phyloP scores from a whole-genome alignment of 2,113 vertebrate species.

The Climacteris rufus region DNA sequence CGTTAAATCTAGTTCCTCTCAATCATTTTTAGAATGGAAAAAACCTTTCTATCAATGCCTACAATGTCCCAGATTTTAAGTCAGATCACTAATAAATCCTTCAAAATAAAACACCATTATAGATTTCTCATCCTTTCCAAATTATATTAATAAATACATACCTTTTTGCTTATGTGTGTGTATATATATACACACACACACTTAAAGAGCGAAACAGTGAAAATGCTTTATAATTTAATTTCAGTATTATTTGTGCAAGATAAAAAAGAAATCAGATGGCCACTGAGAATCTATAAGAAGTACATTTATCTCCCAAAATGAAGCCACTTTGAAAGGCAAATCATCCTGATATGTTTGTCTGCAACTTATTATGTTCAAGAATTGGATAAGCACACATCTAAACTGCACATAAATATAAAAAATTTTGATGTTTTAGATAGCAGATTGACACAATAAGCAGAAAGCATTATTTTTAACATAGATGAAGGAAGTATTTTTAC shows the following conservation, averaged over 20 bases:
- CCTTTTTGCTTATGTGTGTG: not conserved
- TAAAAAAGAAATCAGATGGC: not conserved
- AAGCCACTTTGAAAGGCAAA: not conserved
- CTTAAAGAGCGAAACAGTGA: fast-evolving
- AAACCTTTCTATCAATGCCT: not conserved
- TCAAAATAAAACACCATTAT: not conserved
- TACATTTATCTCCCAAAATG: not conserved
- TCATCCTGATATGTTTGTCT: not conserved
- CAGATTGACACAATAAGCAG: not conserved
- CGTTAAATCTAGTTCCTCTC: not conserved
- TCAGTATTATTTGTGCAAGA: not conserved
- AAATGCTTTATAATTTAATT: not conserved
- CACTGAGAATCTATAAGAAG: not conserved
- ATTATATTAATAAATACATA: not conserved
- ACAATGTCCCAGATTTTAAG: not conserved
- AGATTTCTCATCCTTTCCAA: not conserved
- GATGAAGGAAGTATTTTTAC: not conserved
- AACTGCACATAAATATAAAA: not conserved
- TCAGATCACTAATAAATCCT: not conserved
- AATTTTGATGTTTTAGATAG: not conserved
- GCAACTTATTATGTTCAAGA: not conserved
- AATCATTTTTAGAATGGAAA: not conserved
- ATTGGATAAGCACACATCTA: not conserved
- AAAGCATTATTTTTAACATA: not conserved
- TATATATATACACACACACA: not conserved